phyloP scores from a whole-genome alignment of 92 coral and sea anemone genomes.

The Chrysogorgia sp. region DNA sequence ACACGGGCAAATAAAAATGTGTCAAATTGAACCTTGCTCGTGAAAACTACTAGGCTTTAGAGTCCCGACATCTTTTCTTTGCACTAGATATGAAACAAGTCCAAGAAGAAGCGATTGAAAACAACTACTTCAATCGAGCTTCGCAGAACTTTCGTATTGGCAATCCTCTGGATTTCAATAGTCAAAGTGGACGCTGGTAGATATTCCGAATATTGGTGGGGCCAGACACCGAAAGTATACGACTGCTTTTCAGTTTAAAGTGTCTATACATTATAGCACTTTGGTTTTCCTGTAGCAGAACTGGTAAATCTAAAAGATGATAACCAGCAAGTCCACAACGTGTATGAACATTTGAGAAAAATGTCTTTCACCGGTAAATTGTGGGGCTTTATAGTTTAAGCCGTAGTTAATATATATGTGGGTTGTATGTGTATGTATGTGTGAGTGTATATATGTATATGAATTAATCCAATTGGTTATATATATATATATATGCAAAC shows the following conservation, averaged over 20 bases:
- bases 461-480: too few species aligned
- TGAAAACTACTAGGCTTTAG: not conserved
- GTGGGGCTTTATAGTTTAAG: too few species aligned
- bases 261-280: too few species aligned
- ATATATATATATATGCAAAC: too few species aligned
- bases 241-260: not conserved
- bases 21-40: too few species aligned
- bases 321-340: not conserved
- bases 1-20: too few species aligned
- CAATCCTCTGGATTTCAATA: slow-evolving; percentile 9
- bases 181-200: slow-evolving; percentile 30
- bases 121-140: not conserved
- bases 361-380: not conserved
- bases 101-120: not conserved
- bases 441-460: too few species aligned
- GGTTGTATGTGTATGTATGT: too few species aligned
- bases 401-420: too few species aligned
- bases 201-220: not conserved
- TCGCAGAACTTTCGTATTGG: not conserved
- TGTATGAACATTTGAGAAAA: not conserved
- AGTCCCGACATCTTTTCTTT: not conserved
- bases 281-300: not conserved
- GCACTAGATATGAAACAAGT: slow-evolving; percentile 12
- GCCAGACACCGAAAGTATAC: not conserved
- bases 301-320: not conserved